A percentile compares a stretch with the other conserved stretches of the same genome.
Conservation (phyloP, 2,797 vertebrate species). For the Pelobates cultripes region DNA sequence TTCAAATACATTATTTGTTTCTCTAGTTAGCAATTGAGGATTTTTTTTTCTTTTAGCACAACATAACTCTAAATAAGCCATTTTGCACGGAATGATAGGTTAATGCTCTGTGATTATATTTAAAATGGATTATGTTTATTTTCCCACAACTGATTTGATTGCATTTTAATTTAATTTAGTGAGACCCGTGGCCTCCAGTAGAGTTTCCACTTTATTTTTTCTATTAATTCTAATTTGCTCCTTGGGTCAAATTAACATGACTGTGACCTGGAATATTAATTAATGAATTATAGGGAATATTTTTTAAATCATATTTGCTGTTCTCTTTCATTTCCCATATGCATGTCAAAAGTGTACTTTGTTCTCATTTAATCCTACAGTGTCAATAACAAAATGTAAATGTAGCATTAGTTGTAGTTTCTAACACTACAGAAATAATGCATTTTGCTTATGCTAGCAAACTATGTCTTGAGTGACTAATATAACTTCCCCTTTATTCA, state of each 20-base stretch:
- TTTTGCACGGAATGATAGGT: background rate
- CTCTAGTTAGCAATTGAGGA: background rate
- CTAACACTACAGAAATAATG: background rate
- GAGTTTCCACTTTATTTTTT: background rate
- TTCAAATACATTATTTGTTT: no score
- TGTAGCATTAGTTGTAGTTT: no score
- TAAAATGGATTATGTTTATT: background rate
- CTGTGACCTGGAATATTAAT: slow-evolving; percentile 3
- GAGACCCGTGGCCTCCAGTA: background rate
- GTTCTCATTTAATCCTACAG: no score
- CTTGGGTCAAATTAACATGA: background rate
- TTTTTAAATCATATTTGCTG: background rate
- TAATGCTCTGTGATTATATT: background rate
- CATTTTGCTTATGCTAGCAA: background rate
- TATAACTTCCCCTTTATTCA: background rate
- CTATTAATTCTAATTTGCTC: background rate
- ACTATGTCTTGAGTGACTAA: background rate
- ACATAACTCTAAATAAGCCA: background rate
- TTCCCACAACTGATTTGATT: background rate
- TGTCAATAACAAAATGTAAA: no score
- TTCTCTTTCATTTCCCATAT: background rate
- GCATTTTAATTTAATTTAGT: background rate
- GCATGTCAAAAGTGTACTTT: no score
- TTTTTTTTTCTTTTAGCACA: background rate
- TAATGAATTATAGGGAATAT: background rate